Evolutionary conservation across 2,888 invertebrate genomes (phyloP).

Genomic region (Cheilosia scutellata): DNA sequence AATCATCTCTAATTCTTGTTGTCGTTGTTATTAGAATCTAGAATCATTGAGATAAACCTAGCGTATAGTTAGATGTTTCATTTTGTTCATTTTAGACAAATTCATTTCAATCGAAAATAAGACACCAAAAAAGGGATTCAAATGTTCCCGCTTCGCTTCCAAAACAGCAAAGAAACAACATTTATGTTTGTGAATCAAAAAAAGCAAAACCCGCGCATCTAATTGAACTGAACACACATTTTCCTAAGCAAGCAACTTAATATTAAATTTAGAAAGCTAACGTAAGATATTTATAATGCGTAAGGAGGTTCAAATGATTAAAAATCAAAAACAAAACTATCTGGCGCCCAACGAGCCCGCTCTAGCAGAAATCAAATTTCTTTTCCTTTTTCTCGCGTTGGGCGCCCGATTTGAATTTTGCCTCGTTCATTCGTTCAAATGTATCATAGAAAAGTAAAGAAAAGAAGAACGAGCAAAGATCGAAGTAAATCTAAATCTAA

Average conservation of each 20-base stretch:
- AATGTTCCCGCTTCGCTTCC: constrained; percentile 8
- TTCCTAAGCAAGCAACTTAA: constrained; percentile 54
- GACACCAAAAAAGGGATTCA: constrained; percentile 26
- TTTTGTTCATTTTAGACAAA: constrained; percentile 2
- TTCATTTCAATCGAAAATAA: constrained; percentile 32
- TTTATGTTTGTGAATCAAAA: constrained; percentile 10
- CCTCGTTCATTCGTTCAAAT: constrained; percentile 29
- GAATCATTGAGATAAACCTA: constrained; percentile 36
- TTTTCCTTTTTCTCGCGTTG: constrained; percentile 44
- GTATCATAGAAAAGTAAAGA: constrained; percentile 3
- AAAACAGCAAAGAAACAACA: neutral
- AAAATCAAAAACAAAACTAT: constrained; percentile 6
- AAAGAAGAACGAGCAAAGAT: neutral
- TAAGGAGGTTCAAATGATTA: constrained; percentile 27
- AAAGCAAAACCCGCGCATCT: constrained; percentile 35
- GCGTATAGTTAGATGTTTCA: constrained; percentile 34
- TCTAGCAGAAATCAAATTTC: constrained; percentile 64
- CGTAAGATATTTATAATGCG: constrained; percentile 63
- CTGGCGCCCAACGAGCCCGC: constrained; percentile 33
- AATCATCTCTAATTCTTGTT: constrained; percentile 62
- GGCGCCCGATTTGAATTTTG: constrained; percentile 14
- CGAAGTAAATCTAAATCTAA: neutral
- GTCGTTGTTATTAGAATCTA: constrained; percentile 64
- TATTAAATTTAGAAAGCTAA: constrained; percentile 55
- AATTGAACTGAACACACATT: constrained; percentile 62